These are phyloP conservation scores for Anagyrus pseudococci DNA, from an alignment of 2,888 invertebrate genomes.

Conservation along the genomic window DNA sequence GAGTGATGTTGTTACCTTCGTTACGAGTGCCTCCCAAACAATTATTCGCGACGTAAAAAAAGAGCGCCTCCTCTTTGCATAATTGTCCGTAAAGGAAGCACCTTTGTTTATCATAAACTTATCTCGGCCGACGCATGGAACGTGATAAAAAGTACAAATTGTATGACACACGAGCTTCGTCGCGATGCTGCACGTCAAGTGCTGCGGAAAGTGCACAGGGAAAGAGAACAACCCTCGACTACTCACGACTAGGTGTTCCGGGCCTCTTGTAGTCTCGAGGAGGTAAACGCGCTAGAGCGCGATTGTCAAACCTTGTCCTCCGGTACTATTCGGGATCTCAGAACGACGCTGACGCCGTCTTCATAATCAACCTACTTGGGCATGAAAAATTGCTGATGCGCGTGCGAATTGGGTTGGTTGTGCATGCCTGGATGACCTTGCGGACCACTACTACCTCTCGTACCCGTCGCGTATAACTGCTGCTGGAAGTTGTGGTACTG, in stretches of 20 bases:
- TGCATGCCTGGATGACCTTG: constrained; percentile 61
- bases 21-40: constrained; percentile 3
- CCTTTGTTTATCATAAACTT: constrained; percentile 25
- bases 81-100: constrained; percentile 32
- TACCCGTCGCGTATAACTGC: constrained; percentile 88
- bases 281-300: background rate
- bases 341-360: background rate
- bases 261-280: constrained; percentile 1
- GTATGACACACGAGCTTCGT: no score
- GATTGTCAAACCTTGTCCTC: constrained; percentile 3
- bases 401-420: constrained; percentile 60
- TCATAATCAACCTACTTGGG: constrained; percentile 59
- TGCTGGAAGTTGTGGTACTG: constrained; percentile 97
- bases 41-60: constrained; percentile 19
- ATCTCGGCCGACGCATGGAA: constrained; percentile 26
- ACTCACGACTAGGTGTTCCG: constrained; percentile 6
- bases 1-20: no score
- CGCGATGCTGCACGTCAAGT: constrained; percentile 10
- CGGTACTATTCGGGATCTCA: constrained; percentile 11
- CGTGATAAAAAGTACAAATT: constrained; percentile 30
- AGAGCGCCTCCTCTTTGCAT: constrained; percentile 15
- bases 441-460: constrained; percentile 64
- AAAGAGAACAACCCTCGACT: constrained; percentile 32
- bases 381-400: constrained; percentile 63
- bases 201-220: constrained; percentile 8